Base-by-base conservation (phyloP, 2,797 vertebrate species). In the Calcarius lapponicus region DNA sequence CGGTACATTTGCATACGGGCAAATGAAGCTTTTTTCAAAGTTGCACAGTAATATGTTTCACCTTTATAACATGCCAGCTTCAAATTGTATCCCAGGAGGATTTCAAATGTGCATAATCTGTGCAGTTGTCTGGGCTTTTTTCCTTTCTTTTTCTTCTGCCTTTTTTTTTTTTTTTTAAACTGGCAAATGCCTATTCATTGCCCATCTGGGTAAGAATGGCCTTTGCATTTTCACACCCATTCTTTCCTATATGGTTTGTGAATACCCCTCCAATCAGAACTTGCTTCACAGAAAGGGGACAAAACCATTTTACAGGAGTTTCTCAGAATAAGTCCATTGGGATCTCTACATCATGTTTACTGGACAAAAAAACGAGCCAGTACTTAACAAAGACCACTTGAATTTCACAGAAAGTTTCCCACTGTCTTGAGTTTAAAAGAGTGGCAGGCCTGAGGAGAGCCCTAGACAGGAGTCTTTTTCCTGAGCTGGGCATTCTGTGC, bases 171-270 rank as follows among this genome's bases (percentile, higher is more conserved):
- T 93, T 93, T 92, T n/a, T n/a, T n/a, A n/a, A 97, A 96, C 96
- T 90, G 96, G 95, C 93, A 93, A 97, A 97, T 91, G 91, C 91
- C 97, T 97, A 98, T 98, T 98, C 97, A 98, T 88, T 97, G 96
- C 97, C 97, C 97, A 97, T 97, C 97, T 97, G 96, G 87, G 95
- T 97, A 93, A 98, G 97, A 98, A 98, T 97, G 82, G 97, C 94
- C 93, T 97, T 95, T 97, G 96, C 97, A 96, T 97, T 98, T 98
- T 98, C 97, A 98, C 97, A 97, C 86, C 96, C 86, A 97, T 97
- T 98, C 97, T 97, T 98, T 97, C 97, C 95, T 98, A 96, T 97
- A 91, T 97, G 88, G 95, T 97, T 96, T 95, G 85, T 98, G 97
- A 98, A 98, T 98, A 95, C 95, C 81, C 96, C 80, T 97, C 97